Percentiles rank a stretch among this genome's conserved stretches.
Conservation (phyloP, 2,888 invertebrate genomes). For the Drosophila maculinotata region DNA sequence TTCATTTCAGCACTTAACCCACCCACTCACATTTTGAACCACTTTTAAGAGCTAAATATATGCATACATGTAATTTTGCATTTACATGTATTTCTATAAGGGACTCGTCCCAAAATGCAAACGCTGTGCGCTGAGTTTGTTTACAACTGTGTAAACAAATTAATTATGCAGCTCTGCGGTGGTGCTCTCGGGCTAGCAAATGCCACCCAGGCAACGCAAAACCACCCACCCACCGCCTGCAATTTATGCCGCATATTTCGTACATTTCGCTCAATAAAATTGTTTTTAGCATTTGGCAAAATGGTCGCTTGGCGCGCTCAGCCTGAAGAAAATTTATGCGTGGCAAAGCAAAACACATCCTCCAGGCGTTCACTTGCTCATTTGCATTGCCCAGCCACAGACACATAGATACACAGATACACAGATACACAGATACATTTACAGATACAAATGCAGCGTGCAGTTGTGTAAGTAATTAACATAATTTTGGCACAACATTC, state of each 20-base stretch:
- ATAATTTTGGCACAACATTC: conserved; percentile 65
- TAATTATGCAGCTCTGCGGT: conserved; percentile 70
- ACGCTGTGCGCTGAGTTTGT: conserved; percentile 50
- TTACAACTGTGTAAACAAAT: conserved; percentile 79
- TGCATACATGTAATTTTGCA: conserved; percentile 12
- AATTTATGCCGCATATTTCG: conserved; percentile 1
- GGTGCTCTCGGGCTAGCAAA: conserved; percentile 18
- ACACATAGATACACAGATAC: conserved; percentile 11
- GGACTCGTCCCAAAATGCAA: conserved; percentile 9
- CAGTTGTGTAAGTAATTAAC: conserved; percentile 62
- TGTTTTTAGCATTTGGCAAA: conserved; percentile 62
- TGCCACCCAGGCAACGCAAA: background rate
- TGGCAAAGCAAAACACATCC: conserved; percentile 69
- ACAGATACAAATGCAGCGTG: conserved; percentile 40
- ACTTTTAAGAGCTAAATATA: background rate
- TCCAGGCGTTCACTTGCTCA: conserved; percentile 50
- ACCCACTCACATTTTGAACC: background rate
- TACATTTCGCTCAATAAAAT: conserved; percentile 53
- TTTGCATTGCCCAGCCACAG: conserved; percentile 53
- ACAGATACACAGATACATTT: conserved; percentile 16
- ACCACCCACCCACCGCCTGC: background rate
- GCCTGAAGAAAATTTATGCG: conserved; percentile 74
- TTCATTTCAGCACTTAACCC: background rate
- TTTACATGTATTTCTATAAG: conserved; percentile 37
- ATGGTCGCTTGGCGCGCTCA: conserved; percentile 53